Conservation (phyloP, 2,888 invertebrate genomes). For the Lottia gigantea region DNA sequence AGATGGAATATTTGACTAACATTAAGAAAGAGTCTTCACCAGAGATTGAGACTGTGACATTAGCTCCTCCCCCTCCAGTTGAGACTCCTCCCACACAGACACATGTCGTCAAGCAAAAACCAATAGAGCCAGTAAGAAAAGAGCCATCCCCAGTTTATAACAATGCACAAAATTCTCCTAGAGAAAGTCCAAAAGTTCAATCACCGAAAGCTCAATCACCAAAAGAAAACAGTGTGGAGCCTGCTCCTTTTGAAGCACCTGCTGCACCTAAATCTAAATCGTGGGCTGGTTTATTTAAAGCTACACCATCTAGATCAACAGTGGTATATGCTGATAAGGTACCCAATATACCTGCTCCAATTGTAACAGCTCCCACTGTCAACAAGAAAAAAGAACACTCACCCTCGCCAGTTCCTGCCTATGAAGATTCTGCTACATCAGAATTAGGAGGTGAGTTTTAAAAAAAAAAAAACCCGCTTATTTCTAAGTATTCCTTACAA, state of each 20-base stretch:
- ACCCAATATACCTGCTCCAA: constrained; percentile 19
- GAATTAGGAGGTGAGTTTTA: constrained; percentile 47
- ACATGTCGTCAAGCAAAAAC: background rate
- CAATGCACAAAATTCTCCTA: background rate
- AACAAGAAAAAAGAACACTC: constrained; percentile 19
- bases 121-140: background rate
- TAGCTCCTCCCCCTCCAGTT: background rate
- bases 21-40: background rate
- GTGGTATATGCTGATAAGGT: constrained; percentile 19
- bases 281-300: constrained; percentile 52
- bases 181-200: background rate
- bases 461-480: too few relatives aligned
- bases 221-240: background rate
- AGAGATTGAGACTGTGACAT: constrained; percentile 7
- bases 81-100: constrained; percentile 8
- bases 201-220: too few relatives aligned
- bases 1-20: constrained; percentile 4
- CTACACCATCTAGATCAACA: constrained; percentile 19
- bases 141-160: background rate
- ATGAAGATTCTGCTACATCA: constrained; percentile 46
- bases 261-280: constrained; percentile 32
- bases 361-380: constrained; percentile 13
- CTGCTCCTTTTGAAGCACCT: background rate
- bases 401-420: constrained; percentile 39
- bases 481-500: too few relatives aligned